Evolutionary conservation across 2,113 vertebrate genomes (phyloP).

Genomic region (Dicaeum eximium): DNA sequence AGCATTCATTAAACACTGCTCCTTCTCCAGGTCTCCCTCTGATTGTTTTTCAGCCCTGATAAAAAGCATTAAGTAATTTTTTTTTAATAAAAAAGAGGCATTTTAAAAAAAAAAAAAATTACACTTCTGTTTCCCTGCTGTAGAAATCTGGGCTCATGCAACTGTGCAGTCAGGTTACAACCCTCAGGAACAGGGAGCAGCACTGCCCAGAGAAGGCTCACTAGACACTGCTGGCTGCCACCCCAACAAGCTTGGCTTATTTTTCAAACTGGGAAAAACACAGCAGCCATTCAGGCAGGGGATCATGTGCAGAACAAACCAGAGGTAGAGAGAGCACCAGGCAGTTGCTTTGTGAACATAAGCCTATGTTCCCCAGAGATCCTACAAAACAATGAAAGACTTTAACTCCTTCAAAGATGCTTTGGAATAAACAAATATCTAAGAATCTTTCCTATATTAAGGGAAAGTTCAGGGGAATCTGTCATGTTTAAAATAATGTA

Average conservation of each 20-base stretch:
- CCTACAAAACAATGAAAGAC: not conserved
- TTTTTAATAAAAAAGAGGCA: not conserved
- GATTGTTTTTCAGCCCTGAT: not conserved
- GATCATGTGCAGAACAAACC: not conserved
- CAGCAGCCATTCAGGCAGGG: rapidly evolving
- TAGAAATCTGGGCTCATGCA: not conserved
- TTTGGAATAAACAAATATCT: not conserved
- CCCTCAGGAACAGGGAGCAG: not conserved
- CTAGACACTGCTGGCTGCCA: rapidly evolving
- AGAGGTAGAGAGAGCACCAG: not conserved
- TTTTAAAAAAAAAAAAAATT: too few relatives aligned
- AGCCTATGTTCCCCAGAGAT: not conserved
- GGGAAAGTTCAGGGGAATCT: not conserved
- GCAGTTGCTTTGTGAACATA: not conserved
- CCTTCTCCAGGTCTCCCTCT: not conserved
- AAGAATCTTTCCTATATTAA: not conserved
- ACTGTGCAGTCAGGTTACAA: not conserved
- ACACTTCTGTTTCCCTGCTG: not conserved
- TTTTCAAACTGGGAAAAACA: not conserved
- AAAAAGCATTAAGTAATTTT: not conserved
- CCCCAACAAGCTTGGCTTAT: not conserved
- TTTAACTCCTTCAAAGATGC: not conserved
- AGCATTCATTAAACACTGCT: not conserved
- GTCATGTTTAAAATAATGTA: not conserved
- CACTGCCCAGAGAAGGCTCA: not conserved